These are phyloP conservation scores for Urocyon cinereoargenteus DNA, from an alignment of 2,797 vertebrate species.

Conservation along the genomic window DNA sequence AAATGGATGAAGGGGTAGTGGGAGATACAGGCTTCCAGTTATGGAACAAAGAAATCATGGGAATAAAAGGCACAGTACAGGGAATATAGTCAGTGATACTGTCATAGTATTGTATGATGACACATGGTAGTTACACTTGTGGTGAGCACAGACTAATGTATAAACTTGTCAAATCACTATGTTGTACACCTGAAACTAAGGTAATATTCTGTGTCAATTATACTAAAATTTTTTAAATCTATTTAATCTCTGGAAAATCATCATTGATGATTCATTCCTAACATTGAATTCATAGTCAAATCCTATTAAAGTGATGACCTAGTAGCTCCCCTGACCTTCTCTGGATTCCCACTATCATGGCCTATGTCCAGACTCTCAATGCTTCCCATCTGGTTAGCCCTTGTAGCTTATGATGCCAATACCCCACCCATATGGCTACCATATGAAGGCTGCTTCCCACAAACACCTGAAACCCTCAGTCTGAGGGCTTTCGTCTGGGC, in stretches of 20 bases:
- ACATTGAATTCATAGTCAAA: not conserved
- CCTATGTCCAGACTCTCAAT: not conserved
- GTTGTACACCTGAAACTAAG: not conserved
- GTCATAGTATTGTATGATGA: not conserved
- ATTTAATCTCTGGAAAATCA: not conserved
- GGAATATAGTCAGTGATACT: not conserved
- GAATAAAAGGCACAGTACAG: not conserved
- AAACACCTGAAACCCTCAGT: not conserved
- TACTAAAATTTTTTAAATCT: not conserved
- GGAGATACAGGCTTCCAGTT: not conserved
- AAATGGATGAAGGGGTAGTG: not conserved
- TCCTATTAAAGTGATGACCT: not conserved
- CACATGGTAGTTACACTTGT: not conserved
- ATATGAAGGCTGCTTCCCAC: not conserved
- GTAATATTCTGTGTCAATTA: not conserved
- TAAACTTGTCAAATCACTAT: not conserved
- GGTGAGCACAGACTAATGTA: not conserved
- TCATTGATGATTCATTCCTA: not conserved
- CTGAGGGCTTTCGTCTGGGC: not conserved
- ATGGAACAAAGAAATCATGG: not conserved
- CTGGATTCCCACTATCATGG: not conserved
- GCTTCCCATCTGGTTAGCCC: not conserved
- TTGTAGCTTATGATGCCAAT: not conserved
- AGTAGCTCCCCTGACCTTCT: not conserved
- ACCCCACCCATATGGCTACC: not conserved